These are phyloP conservation scores for Philaenus spumarius DNA, from an alignment of 1,140 invertebrate genomes.

Conservation along the genomic window DNA sequence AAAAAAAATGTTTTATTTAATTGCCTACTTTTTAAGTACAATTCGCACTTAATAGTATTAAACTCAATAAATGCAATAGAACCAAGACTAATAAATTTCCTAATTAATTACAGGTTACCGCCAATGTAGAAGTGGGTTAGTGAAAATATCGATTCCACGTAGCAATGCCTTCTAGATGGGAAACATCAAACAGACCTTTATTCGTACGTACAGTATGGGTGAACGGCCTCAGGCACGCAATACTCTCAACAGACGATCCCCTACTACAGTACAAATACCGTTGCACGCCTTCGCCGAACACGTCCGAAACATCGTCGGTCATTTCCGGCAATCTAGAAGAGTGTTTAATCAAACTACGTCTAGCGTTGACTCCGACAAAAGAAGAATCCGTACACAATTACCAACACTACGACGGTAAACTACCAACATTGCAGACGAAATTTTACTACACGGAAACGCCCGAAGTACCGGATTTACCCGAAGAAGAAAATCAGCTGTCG, in stretches of 20 bases:
- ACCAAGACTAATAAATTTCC: too few species aligned
- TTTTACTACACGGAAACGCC: too few species aligned
- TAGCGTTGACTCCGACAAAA: neutral
- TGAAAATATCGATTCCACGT: too few species aligned
- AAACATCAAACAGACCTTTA: slow-evolving; percentile 59
- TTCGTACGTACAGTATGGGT: slow-evolving; percentile 63
- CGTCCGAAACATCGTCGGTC: neutral
- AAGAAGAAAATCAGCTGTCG: slow-evolving; percentile 38
- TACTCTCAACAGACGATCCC: slow-evolving; percentile 57
- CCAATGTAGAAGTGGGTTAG: neutral
- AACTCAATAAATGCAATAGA: too few species aligned
- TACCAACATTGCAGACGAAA: too few species aligned
- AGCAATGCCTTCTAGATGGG: slow-evolving; percentile 48
- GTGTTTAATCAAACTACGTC: slow-evolving; percentile 11
- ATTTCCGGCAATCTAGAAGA: slow-evolving; percentile 10
- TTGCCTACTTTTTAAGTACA: too few species aligned
- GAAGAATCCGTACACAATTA: too few species aligned
- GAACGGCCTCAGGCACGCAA: slow-evolving; percentile 60
- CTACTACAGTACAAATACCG: slow-evolving; percentile 22
- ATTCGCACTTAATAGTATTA: too few species aligned
- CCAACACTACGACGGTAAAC: too few species aligned
- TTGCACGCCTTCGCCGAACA: neutral
- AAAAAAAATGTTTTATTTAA: too few species aligned
- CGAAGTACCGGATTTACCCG: too few species aligned
- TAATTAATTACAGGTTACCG: too few species aligned